Conservation (phyloP, 2,113 vertebrate genomes). For the Xenopus borealis region DNA sequence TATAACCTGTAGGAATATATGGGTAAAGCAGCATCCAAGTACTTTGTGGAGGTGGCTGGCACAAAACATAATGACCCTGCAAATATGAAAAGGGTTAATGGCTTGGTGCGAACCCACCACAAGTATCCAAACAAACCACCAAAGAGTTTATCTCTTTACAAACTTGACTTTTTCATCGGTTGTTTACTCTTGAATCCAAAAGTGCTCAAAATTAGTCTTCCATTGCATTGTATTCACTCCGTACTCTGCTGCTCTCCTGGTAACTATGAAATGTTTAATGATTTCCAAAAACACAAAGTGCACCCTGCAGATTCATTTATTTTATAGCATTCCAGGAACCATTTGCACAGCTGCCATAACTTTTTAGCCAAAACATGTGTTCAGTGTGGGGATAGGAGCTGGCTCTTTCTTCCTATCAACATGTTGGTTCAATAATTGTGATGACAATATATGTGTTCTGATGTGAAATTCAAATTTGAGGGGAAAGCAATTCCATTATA, state of each 20-base stretch:
- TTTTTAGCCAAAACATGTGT: conserved; percentile 31
- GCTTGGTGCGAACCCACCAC: no score
- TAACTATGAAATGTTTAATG: conserved; percentile 37
- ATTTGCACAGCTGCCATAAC: conserved; percentile 34
- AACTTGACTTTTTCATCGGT: no score
- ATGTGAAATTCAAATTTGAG: no score
- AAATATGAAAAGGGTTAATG: no score
- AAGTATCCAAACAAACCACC: no score
- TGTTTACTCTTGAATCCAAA: no score
- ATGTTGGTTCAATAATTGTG: conserved; percentile 13
- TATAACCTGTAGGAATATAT: no score
- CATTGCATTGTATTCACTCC: not conserved
- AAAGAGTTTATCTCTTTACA: no score
- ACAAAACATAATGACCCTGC: no score
- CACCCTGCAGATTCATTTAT: conserved; percentile 41
- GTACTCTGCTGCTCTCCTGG: conserved; percentile 12
- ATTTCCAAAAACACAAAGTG: conserved; percentile 31
- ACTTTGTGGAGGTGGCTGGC: no score
- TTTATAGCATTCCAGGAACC: conserved; percentile 39
- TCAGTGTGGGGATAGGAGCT: not conserved
- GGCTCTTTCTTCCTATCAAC: conserved; percentile 15
- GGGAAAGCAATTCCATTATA: not conserved
- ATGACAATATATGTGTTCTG: not conserved
- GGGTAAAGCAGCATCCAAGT: no score
- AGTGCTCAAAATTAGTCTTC: no score